Conservation (phyloP, 2,888 invertebrate species). For the Dysmachus trigonus region DNA sequence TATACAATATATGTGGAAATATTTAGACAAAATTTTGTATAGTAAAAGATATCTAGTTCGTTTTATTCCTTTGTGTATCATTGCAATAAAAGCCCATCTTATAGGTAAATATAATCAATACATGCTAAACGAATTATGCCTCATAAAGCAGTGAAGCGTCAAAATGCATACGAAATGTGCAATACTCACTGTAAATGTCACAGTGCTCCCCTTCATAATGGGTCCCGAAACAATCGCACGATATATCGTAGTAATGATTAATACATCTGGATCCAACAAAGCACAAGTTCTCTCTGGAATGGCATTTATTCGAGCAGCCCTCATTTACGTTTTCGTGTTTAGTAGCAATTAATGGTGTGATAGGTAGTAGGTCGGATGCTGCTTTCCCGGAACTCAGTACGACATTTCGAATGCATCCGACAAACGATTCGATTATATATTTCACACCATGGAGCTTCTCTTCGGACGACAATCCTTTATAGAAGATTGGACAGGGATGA, state of each 20-base stretch:
- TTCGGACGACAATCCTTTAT: slow-evolving; percentile 82
- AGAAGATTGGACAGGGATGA: neutral
- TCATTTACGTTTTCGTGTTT: slow-evolving; percentile 90
- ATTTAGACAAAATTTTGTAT: neutral
- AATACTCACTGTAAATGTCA: slow-evolving; percentile 83
- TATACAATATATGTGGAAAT: neutral
- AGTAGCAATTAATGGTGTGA: slow-evolving; percentile 84
- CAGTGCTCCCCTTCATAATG: slow-evolving; percentile 91
- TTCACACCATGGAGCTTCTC: slow-evolving; percentile 89
- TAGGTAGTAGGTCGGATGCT: slow-evolving; percentile 81
- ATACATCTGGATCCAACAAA: slow-evolving; percentile 88
- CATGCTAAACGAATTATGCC: neutral
- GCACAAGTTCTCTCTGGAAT: slow-evolving; percentile 83
- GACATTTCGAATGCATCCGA: slow-evolving; percentile 90
- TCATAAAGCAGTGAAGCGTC: neutral
- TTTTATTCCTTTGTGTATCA: neutral
- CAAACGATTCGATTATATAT: slow-evolving; percentile 92
- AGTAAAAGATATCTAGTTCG: neutral
- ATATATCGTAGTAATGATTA: slow-evolving; percentile 88
- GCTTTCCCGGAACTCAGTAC: slow-evolving; percentile 86
- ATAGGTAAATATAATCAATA: neutral
- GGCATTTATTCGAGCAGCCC: slow-evolving; percentile 86
- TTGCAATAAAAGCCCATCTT: neutral
- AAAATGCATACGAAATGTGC: slow-evolving; percentile 35
- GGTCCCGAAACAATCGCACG: slow-evolving; percentile 94